Evolutionary conservation across 2,113 vertebrate species (phyloP).

Genomic region (Rhombomys opimus): DNA sequence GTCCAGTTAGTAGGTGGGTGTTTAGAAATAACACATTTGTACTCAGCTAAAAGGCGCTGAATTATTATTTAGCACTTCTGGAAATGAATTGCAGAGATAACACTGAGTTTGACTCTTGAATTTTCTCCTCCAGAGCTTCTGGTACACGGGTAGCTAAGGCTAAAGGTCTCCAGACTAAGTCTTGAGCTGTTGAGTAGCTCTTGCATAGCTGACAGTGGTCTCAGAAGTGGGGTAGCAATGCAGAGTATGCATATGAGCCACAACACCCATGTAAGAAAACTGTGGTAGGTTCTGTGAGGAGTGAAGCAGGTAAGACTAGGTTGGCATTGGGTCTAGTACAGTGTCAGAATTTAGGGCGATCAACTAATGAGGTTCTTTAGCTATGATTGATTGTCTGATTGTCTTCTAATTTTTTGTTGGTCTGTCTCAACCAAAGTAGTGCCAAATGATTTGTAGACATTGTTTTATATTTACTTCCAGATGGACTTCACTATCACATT

Average conservation of each 20-base stretch:
- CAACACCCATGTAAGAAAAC: neutral
- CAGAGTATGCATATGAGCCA: neutral
- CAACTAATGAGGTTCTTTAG: neutral
- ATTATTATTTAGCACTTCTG: conserved; percentile 23
- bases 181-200: neutral
- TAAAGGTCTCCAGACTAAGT: neutral
- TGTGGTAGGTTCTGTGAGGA: neutral
- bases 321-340: neutral
- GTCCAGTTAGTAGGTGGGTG: conserved; percentile 37
- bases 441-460: neutral
- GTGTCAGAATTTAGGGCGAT: neutral
- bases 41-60: neutral
- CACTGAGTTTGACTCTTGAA: neutral
- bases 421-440: neutral
- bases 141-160: neutral
- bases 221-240: neutral
- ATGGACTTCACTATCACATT: neutral
- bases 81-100: conserved; percentile 2
- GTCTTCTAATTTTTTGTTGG: neutral
- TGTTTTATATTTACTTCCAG: neutral
- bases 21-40: conserved; percentile 54
- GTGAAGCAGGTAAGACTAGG: neutral
- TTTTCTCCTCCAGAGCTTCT: neutral
- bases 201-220: neutral
- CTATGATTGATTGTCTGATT: neutral